phyloP scores from a whole-genome alignment of 2,113 vertebrate genomes.

The Ammodytes marinus region DNA sequence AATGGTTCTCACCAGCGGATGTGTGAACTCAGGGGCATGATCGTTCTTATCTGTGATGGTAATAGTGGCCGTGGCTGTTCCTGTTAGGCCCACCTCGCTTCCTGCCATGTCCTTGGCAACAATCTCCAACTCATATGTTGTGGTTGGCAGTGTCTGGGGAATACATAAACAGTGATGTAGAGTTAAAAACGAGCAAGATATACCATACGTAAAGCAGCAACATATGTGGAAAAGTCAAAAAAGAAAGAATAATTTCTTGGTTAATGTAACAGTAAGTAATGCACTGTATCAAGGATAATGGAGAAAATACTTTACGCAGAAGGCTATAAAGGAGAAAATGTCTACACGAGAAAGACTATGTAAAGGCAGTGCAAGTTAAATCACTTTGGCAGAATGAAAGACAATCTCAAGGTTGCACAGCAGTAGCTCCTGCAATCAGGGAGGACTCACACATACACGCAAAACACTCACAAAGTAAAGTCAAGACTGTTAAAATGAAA shows the following conservation, averaged over 20 bases:
- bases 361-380: neutral
- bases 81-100: slow-evolving; percentile 93
- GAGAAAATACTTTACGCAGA: neutral
- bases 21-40: slow-evolving; percentile 96
- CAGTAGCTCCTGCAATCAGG: neutral
- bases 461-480: neutral
- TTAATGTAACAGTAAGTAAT: no score
- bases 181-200: neutral
- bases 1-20: slow-evolving; percentile 90
- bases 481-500: neutral
- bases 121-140: slow-evolving; percentile 94
- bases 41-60: slow-evolving; percentile 98
- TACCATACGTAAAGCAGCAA: neutral
- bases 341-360: neutral
- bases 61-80: slow-evolving; percentile 95
- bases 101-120: slow-evolving; percentile 98
- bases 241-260: neutral
- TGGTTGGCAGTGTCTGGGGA: slow-evolving; percentile 92
- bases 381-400: neutral
- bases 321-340: neutral
- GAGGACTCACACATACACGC: neutral
- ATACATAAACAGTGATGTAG: neutral
- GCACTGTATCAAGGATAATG: neutral
- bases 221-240: neutral
- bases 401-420: neutral